Evolutionary conservation across 1,140 invertebrate genomes (phyloP).

Genomic region (Heliconius eleuchia): DNA sequence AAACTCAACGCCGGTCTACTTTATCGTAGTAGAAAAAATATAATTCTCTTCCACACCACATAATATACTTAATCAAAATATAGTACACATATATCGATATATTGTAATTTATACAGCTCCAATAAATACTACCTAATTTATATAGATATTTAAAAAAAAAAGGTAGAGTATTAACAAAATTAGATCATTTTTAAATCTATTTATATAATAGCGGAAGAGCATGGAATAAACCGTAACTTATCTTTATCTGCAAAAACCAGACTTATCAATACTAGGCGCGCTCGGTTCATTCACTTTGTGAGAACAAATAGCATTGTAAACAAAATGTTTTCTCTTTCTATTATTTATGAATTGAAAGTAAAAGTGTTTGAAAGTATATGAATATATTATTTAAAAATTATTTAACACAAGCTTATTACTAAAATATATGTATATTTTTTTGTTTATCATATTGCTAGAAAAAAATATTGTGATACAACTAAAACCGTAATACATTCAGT

Average conservation of each 20-base stretch:
- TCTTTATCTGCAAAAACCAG: background rate
- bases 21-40: too few relatives aligned
- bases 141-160: too few relatives aligned
- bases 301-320: constrained; percentile 8
- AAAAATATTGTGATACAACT: too few relatives aligned
- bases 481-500: too few relatives aligned
- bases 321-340: constrained; percentile 14
- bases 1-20: too few relatives aligned
- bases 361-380: constrained; percentile 14
- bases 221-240: background rate
- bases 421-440: background rate
- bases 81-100: too few relatives aligned
- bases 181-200: background rate
- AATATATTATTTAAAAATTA: background rate
- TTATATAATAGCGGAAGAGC: background rate
- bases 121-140: too few relatives aligned
- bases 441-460: too few relatives aligned
- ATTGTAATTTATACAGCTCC: too few relatives aligned
- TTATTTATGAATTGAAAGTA: constrained; percentile 14
- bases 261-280: background rate
- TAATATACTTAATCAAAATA: too few relatives aligned
- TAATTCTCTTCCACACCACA: too few relatives aligned
- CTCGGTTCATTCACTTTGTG: constrained; percentile 9
- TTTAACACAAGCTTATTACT: background rate
- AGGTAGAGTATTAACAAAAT: too few relatives aligned